Conservation (phyloP, 2,888 invertebrate species). For the Lasioglossum figueresi region DNA sequence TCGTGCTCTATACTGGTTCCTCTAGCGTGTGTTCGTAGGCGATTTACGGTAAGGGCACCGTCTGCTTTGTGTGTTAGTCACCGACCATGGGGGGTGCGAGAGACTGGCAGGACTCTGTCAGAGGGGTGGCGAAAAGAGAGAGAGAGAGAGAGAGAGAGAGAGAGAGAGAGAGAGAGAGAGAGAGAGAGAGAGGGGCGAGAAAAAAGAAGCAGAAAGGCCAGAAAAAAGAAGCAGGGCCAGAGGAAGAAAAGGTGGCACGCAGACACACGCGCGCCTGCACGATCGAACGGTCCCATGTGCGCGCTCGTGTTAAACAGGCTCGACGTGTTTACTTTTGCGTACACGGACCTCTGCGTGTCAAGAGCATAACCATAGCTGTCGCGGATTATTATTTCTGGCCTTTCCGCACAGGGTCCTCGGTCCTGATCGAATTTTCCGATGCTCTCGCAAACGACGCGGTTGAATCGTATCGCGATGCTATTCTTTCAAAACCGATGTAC, state of each 20-base stretch:
- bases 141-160: not conserved
- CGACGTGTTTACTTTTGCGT: slow-evolving; percentile 53
- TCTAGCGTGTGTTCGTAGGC: slow-evolving; percentile 35
- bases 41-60: slow-evolving; percentile 61
- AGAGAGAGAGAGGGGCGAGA: slow-evolving; percentile 9
- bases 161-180: slow-evolving; percentile 8
- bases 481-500: not conserved
- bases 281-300: not conserved
- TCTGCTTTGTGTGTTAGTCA: slow-evolving; percentile 63
- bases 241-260: slow-evolving; percentile 58
- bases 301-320: slow-evolving; percentile 43
- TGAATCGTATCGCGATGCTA: not conserved
- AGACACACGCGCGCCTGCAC: slow-evolving; percentile 3
- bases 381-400: slow-evolving; percentile 42
- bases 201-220: slow-evolving; percentile 30
- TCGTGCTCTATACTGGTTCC: slow-evolving; percentile 18
- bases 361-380: slow-evolving; percentile 50
- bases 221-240: too few species aligned
- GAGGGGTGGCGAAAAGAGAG: slow-evolving; percentile 16
- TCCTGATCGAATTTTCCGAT: not conserved
- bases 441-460: too few species aligned
- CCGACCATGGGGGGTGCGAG: slow-evolving; percentile 61
- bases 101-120: slow-evolving; percentile 42
- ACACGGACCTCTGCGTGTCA: slow-evolving; percentile 39
- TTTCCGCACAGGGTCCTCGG: not conserved